A percentile compares a stretch with the other conserved stretches of the same genome.
Conservation (phyloP, 2,888 invertebrate genomes). For the Nowickia ferox region DNA sequence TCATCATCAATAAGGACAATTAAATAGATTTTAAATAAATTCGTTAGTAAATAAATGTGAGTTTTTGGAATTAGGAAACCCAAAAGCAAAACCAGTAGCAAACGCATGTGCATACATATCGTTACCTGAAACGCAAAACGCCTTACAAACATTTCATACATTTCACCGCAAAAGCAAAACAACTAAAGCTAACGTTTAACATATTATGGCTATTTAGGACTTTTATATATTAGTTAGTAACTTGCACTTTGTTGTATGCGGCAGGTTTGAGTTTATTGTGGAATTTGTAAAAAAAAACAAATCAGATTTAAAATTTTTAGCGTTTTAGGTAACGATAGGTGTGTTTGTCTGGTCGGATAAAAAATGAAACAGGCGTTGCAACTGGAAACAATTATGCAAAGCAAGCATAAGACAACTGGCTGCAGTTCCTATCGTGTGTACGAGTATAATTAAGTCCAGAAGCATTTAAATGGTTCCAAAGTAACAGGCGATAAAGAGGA, state of each 20-base stretch:
- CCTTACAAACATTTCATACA: no score
- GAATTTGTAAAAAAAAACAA: no score
- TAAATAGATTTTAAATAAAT: slow-evolving; percentile 52
- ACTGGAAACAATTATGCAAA: slow-evolving; percentile 66
- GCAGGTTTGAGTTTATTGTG: no score
- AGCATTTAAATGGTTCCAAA: slow-evolving; percentile 47
- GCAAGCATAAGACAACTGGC: slow-evolving; percentile 23
- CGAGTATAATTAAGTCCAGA: slow-evolving; percentile 49
- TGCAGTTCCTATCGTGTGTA: slow-evolving; percentile 21
- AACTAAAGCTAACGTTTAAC: no score
- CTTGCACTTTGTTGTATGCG: no score
- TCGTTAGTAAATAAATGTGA: slow-evolving; percentile 43
- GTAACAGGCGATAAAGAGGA: slow-evolving; percentile 19
- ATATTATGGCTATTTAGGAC: no score
- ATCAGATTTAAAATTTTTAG: no score
- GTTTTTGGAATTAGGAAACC: slow-evolving; percentile 38
- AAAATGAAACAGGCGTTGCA: slow-evolving; percentile 41
- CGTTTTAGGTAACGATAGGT: neutral
- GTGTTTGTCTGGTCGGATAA: slow-evolving; percentile 27
- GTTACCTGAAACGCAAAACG: no score
- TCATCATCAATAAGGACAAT: slow-evolving; percentile 32
- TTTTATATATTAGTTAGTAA: no score
- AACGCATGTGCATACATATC: neutral
- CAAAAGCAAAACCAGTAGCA: slow-evolving; percentile 52
- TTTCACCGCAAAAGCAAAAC: no score